Evolutionary conservation across 2,888 invertebrate genomes (phyloP), one percentile per base, ranked within the genome.

Genomic region (Leptinotarsa peninsularis): DNA sequence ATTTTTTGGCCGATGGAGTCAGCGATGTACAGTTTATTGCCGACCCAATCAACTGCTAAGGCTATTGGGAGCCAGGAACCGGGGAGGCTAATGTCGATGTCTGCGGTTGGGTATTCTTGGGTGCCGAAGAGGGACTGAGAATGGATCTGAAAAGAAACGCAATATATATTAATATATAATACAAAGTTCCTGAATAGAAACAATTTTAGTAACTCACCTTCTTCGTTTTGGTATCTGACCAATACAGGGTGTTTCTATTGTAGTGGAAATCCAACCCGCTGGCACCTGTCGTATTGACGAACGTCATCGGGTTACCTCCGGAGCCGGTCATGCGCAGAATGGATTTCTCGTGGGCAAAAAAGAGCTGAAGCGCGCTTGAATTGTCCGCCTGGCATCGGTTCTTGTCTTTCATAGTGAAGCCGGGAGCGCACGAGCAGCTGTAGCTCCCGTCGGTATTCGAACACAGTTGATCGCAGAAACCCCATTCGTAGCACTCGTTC

Each of bases 31-130:
- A 99, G 91, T 87, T 98, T 98, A 87, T 97, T 95, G 0, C 97
- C 97, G 63, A 99, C 93, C 97, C 98, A 99, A 89, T 99, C 99
- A 18, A 98, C 95, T 13, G 99, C 98, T 69, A 99, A 87, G 0
- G 97, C 94, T 0, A 96, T 94, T 0, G 97, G 97, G 0, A 95
- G 92, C 96, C 97, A 97, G 0, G 95, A 95, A 0, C 95, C 96
- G 0, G 96, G 93, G 49, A 95, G 89, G 0, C 93, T 90, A 80
- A 96, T 93, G 84, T 95, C 95, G 10, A 89, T 88, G 78, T 91
- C 92, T 18, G 89, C 86, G 80, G 89, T 90, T 52, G 86, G 83
- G n/a, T 87, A 82, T 56, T 90, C 90, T 1, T 89, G 88, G 3
- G 88, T 86, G 78, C 82, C 84, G 75, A 87, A 89, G 78, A 92